Base-by-base conservation (phyloP, 2,113 vertebrate species). In the Catharus fuscescens region DNA sequence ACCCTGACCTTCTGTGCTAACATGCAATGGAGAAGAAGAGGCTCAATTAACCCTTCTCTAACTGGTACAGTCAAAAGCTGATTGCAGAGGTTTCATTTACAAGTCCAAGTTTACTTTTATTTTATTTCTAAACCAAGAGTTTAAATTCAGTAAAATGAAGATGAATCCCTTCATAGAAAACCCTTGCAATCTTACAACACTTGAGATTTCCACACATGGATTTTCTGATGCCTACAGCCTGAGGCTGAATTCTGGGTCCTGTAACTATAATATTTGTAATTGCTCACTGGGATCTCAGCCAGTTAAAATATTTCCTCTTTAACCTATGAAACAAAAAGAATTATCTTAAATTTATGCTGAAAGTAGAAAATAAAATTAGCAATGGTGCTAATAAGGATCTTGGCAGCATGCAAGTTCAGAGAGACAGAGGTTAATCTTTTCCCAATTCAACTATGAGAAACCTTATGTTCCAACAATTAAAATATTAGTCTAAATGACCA, bases 281-380 rank as follows among this genome's bases (percentile, higher is more conserved):
- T 90, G 87, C 83, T 96, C 70, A 24, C 91, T 92, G 94, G 92
- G 91, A 94, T 87, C 62, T 92, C 81, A 81, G 94, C 92, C 93
- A 95, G 78, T 81, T 80, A 96, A 85, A 88, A 50, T 92, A 79
- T 88, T 94, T 90, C 89, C 79, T 93, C 85, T 95, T 91, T 95
- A 96, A 93, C 96, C 89, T 91, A 81, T 36, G 87, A 94, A 92
- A 97, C 88, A 93, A 92, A 93, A 91, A 88, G 70, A 91, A 74
- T 88, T 88, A 88, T 90, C 92, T 95, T 90, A 90, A 92, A 94
- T 78, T 32, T 48, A 6, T 17, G 69, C 60, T 79, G 90, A 87
- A 95, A 95, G 94, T 69, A 92, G 86, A 96, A 94, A 95, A 97
- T 92, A 80, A 86, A 95, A 96, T 95, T 95, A 95, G 71, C 80